These are phyloP conservation scores for Lontra canadensis DNA, from an alignment of 2,113 vertebrate species.

Conservation along the genomic window DNA sequence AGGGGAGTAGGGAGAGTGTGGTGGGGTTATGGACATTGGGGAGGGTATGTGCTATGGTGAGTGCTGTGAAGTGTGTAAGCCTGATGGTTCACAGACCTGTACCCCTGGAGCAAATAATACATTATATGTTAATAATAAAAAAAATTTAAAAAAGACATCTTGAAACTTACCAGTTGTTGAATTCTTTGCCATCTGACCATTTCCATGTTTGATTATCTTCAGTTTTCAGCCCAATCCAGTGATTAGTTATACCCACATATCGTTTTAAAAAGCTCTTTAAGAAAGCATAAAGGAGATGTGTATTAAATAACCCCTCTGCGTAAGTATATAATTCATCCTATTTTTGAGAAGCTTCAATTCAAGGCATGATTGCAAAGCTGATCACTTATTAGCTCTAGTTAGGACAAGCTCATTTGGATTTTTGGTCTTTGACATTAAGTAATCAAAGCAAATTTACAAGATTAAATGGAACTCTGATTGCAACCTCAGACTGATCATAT, in stretches of 20 bases:
- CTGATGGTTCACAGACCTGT: no score
- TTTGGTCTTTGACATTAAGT: background rate
- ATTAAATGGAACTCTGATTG: background rate
- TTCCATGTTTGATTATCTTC: conserved; percentile 43
- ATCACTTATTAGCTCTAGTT: background rate
- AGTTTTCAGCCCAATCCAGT: conserved; percentile 70
- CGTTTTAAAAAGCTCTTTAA: conserved; percentile 71
- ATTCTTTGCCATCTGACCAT: conserved; percentile 51
- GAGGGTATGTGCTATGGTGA: no score
- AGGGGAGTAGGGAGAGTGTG: no score
- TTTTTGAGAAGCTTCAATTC: background rate
- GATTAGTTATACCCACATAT: background rate
- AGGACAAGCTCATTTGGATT: background rate
- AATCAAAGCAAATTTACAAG: background rate
- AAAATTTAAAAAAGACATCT: background rate
- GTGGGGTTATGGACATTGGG: no score
- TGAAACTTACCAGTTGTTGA: conserved; percentile 56
- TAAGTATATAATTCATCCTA: background rate
- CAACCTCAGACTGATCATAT: background rate
- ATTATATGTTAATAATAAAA: no score
- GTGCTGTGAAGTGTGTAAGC: no score
- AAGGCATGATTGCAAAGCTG: background rate
- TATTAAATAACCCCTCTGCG: background rate
- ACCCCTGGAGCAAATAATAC: no score
- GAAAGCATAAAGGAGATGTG: background rate